phyloP scores from a whole-genome alignment of 2,888 invertebrate genomes.

The Cremastinae sp. region DNA sequence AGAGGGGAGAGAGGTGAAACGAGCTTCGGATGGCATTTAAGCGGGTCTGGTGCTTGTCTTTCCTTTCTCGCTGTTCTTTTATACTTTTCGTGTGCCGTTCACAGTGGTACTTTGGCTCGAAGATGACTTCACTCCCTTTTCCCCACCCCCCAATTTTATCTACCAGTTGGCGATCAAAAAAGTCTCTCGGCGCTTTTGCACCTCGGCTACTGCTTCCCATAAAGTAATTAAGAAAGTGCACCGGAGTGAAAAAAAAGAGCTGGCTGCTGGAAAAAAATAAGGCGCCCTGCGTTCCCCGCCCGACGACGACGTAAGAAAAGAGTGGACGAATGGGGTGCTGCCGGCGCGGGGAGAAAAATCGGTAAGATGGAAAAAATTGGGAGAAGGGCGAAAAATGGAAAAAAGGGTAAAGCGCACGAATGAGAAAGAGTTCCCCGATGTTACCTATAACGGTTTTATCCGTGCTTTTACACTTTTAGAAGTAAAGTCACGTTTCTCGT shows the following conservation, averaged over 20 bases:
- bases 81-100: not conserved
- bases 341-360: not conserved
- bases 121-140: not conserved
- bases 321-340: not conserved
- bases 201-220: conserved; percentile 67
- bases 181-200: conserved; percentile 34
- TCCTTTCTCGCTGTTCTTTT: conserved; percentile 21
- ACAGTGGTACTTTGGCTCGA: conserved; percentile 3
- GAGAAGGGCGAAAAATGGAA: conserved; percentile 17
- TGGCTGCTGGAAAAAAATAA: conserved; percentile 7
- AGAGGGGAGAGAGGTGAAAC: conserved; percentile 21
- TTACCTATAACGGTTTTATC: conserved; percentile 36
- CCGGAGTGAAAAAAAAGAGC: conserved; percentile 51
- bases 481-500: conserved; percentile 62
- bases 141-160: not conserved
- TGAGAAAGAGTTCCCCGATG: conserved; percentile 36
- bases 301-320: conserved; percentile 3
- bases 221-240: conserved; percentile 71
- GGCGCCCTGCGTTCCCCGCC: not conserved
- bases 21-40: conserved; percentile 41
- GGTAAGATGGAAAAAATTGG: not conserved
- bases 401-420: conserved; percentile 39
- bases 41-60: conserved; percentile 46
- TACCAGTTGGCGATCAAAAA: conserved; percentile 48
- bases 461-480: conserved; percentile 59